Percentiles rank a stretch among this genome's conserved stretches.
Conservation (phyloP, 92 coral and sea anemone genomes). For the Epizoanthus scotinus region DNA sequence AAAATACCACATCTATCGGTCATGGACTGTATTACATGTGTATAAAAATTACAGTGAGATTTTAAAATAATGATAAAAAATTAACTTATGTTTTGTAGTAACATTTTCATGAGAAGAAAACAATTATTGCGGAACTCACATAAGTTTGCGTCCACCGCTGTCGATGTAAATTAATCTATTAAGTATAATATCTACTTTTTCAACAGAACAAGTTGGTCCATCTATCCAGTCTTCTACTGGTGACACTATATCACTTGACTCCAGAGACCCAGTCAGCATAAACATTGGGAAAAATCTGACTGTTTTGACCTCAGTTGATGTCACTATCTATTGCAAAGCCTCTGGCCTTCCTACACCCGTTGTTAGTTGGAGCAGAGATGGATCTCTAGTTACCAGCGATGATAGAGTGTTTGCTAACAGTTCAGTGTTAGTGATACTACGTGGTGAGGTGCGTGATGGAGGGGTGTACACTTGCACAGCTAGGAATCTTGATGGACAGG, state of each 20-base stretch:
- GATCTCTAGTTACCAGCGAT: background rate
- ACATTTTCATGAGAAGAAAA: too few species aligned
- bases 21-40: too few species aligned
- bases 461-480: slow-evolving; percentile 7
- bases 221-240: background rate
- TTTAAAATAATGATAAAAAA: too few species aligned
- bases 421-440: background rate
- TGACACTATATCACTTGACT: background rate
- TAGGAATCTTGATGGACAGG: background rate
- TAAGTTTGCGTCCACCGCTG: too few species aligned
- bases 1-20: too few species aligned
- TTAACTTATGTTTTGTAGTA: too few species aligned
- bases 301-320: slow-evolving; percentile 1
- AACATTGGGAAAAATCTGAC: slow-evolving; percentile 14
- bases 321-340: background rate
- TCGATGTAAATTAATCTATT: background rate
- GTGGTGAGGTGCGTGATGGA: slow-evolving; percentile 12
- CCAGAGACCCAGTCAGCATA: background rate
- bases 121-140: too few species aligned
- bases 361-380: slow-evolving; percentile 5
- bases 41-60: too few species aligned
- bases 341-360: background rate
- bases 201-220: slow-evolving; percentile 12
- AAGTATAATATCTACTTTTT: background rate
- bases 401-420: slow-evolving; percentile 3